These are phyloP conservation scores for Lasioglossum morio DNA, from an alignment of 2,888 invertebrate species.

Conservation along the genomic window DNA sequence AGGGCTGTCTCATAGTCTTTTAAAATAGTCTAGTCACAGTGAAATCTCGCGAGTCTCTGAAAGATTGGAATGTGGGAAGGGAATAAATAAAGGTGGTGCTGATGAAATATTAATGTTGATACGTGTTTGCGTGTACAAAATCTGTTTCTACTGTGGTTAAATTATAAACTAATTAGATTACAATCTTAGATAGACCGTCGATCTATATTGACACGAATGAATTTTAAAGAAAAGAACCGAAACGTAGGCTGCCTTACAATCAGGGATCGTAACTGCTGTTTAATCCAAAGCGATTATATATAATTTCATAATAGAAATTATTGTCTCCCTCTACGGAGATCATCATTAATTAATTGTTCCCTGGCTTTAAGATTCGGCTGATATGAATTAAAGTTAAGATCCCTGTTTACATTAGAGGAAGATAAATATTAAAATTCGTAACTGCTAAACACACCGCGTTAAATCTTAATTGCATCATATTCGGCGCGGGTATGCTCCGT, in stretches of 20 bases:
- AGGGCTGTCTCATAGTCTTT: slow-evolving; percentile 45
- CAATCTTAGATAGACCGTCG: slow-evolving; percentile 48
- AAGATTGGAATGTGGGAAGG: slow-evolving; percentile 17
- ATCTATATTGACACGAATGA: slow-evolving; percentile 30
- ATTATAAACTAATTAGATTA: slow-evolving; percentile 47
- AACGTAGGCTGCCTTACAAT: slow-evolving; percentile 55
- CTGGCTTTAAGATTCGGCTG: not conserved
- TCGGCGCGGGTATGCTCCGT: slow-evolving; percentile 15
- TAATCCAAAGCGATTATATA: not conserved
- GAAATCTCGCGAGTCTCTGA: slow-evolving; percentile 36
- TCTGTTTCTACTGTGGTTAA: slow-evolving; percentile 56
- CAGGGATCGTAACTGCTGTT: not conserved
- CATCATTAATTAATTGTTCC: not conserved
- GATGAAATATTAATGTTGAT: slow-evolving; percentile 53
- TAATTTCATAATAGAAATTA: not conserved
- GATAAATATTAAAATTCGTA: slow-evolving; percentile 28
- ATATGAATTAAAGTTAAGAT: not conserved
- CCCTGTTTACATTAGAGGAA: slow-evolving; percentile 33
- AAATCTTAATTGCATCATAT: slow-evolving; percentile 40
- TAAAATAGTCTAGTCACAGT: slow-evolving; percentile 57
- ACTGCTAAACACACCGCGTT: slow-evolving; percentile 13
- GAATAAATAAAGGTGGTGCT: slow-evolving; percentile 24
- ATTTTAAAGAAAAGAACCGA: slow-evolving; percentile 31
- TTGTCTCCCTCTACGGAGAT: not conserved
- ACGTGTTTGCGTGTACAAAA: slow-evolving; percentile 59